phyloP scores from a whole-genome alignment of 2,113 vertebrate genomes.

The Rousettus leschenaultii region DNA sequence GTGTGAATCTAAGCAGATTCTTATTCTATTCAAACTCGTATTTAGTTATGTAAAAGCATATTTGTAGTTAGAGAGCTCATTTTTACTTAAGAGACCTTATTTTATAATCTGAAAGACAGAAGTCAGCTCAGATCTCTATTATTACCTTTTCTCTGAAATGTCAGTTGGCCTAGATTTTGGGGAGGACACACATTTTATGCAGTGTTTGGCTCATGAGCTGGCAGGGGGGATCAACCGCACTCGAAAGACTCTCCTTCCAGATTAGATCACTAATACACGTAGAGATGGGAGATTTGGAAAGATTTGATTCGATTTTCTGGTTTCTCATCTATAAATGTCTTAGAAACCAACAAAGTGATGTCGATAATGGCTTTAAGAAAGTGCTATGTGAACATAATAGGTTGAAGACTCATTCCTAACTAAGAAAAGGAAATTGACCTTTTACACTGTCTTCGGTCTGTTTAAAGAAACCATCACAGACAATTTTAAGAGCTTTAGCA shows the following conservation, averaged over 20 bases:
- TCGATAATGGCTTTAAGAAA: conserved; percentile 10
- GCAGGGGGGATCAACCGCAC: not conserved
- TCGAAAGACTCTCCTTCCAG: not conserved
- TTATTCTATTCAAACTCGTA: not conserved
- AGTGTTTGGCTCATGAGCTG: not conserved
- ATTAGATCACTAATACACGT: not conserved
- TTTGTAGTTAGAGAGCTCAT: not conserved
- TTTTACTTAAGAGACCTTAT: not conserved
- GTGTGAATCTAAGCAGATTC: not conserved
- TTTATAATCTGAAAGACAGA: not conserved
- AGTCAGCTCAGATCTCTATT: not conserved
- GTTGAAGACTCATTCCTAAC: not conserved
- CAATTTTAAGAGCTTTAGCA: not conserved
- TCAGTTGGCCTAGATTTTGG: not conserved
- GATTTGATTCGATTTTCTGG: not conserved
- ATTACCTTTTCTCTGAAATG: not conserved
- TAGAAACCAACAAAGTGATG: not conserved
- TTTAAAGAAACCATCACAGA: not conserved
- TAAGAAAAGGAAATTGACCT: conserved; percentile 41
- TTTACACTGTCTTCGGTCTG: not conserved
- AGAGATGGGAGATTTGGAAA: not conserved
- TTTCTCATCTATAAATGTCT: not conserved
- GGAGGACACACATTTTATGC: not conserved
- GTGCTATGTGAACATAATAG: not conserved
- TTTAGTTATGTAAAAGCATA: not conserved